Conservation (phyloP, 2,113 vertebrate species). For the Cavia aperea region DNA sequence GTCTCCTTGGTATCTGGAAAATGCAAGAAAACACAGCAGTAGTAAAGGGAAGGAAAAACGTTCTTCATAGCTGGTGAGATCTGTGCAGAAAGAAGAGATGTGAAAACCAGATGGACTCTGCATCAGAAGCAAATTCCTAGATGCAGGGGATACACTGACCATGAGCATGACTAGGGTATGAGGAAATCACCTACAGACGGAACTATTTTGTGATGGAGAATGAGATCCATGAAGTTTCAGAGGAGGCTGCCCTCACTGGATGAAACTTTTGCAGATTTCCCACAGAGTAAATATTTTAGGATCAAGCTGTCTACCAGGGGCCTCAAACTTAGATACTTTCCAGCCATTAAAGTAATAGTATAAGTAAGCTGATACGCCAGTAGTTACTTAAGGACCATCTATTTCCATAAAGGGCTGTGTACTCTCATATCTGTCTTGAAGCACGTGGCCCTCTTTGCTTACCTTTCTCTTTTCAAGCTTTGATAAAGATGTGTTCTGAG, state of each 20-base stretch:
- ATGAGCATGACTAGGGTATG: not conserved
- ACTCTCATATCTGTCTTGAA: not conserved
- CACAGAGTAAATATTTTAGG: not conserved
- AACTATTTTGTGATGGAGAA: not conserved
- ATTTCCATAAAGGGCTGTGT: not conserved
- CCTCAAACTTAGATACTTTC: not conserved
- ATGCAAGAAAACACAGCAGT: not conserved
- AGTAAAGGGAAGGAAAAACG: not conserved
- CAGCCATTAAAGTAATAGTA: not conserved
- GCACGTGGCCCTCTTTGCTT: not conserved
- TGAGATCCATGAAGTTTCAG: not conserved
- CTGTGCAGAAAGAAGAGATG: not conserved
- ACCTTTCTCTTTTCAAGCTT: not conserved
- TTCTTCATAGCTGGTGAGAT: conserved; percentile 1
- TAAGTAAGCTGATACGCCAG: not conserved
- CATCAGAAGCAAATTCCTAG: not conserved
- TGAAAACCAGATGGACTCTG: not conserved
- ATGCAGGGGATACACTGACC: not conserved
- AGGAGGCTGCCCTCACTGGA: not conserved
- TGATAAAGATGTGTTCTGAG: not conserved
- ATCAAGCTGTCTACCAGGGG: not conserved
- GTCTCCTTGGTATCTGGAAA: not conserved
- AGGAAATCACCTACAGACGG: not conserved
- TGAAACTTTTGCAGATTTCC: not conserved
- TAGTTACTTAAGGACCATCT: not conserved